These are phyloP conservation scores for Zele albiditarsus DNA, from an alignment of 2,888 invertebrate species.

Conservation along the genomic window DNA sequence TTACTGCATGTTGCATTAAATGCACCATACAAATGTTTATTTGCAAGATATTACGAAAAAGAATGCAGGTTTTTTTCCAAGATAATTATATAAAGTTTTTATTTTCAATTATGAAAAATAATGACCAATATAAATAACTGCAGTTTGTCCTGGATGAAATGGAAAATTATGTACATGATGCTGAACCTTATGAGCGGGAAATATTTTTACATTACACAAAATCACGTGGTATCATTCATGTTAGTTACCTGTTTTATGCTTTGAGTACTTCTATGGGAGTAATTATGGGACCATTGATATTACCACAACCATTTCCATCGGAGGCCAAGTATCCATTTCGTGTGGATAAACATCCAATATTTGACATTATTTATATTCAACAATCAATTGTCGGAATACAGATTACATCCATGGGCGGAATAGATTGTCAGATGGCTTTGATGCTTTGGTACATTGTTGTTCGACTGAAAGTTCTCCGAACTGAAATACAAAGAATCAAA, in stretches of 20 bases:
- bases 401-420: constrained; percentile 45
- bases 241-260: constrained; percentile 9
- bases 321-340: constrained; percentile 59
- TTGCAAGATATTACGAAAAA: constrained; percentile 27
- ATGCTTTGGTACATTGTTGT: constrained; percentile 54
- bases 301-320: constrained; percentile 53
- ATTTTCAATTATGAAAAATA: neutral
- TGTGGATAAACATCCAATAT: constrained; percentile 38
- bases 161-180: constrained; percentile 39
- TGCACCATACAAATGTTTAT: constrained; percentile 35
- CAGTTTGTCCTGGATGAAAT: constrained; percentile 46
- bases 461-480: constrained; percentile 50
- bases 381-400: constrained; percentile 51
- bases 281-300: constrained; percentile 47
- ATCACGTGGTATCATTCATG: constrained; percentile 45
- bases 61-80: constrained; percentile 35
- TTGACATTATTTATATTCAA: constrained; percentile 50
- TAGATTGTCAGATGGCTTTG: constrained; percentile 52
- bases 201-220: constrained; percentile 50
- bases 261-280: constrained; percentile 19
- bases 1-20: constrained; percentile 27
- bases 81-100: neutral
- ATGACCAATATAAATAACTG: constrained; percentile 10
- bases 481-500: constrained; percentile 24
- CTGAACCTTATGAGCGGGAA: constrained; percentile 35